Evolutionary conservation across 2,797 vertebrate species (phyloP).

Genomic region (Cheirogaleus major): DNA sequence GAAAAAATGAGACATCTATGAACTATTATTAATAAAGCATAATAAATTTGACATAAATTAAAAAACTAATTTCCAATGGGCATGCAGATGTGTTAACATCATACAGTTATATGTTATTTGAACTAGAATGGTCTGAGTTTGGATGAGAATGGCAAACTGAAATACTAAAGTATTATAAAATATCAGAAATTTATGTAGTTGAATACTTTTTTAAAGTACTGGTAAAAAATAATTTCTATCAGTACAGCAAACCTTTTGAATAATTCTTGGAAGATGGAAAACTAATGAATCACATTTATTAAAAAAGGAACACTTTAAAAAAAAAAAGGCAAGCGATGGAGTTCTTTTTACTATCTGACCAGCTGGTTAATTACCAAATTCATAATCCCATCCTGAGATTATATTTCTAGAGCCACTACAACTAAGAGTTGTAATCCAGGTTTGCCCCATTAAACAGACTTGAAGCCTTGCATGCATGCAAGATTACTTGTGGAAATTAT

Average conservation of each 20-base stretch:
- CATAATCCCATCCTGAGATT: neutral
- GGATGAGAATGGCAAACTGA: neutral
- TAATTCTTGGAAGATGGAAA: neutral
- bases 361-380: neutral
- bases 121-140: neutral
- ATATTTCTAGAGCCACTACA: neutral
- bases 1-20: neutral
- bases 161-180: neutral
- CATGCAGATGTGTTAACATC: neutral
- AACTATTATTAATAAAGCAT: neutral
- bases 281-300: neutral
- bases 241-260: neutral
- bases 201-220: neutral
- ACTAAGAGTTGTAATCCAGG: neutral
- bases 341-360: neutral
- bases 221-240: neutral
- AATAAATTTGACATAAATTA: neutral
- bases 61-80: neutral
- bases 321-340: neutral
- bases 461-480: neutral
- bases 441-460: neutral
- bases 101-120: neutral
- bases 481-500: neutral
- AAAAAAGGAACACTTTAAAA: neutral
- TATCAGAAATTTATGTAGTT: neutral